Percentiles rank a stretch among this genome's conserved stretches.
These are phyloP conservation scores for Alligator sinensis DNA, from an alignment of 2,113 vertebrate genomes.

Conservation along the genomic window DNA sequence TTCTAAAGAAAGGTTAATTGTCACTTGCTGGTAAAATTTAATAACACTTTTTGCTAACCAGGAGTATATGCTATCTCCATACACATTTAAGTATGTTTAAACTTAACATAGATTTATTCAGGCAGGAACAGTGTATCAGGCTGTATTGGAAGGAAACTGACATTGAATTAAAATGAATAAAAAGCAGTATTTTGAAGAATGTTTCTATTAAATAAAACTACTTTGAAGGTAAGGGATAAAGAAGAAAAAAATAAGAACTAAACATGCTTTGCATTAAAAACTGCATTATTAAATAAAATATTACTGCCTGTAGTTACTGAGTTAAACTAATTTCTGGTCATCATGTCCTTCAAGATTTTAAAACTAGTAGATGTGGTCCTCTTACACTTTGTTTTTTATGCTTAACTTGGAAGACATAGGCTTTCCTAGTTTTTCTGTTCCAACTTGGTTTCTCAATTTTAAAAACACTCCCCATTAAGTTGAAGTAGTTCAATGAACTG, in stretches of 20 bases:
- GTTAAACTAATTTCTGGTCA: neutral
- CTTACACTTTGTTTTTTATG: neutral
- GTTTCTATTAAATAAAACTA: neutral
- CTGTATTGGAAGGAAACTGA: too few relatives aligned
- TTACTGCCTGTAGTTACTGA: neutral
- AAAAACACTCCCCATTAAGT: neutral
- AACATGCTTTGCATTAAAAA: neutral
- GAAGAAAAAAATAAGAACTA: too few relatives aligned
- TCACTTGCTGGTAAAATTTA: too few relatives aligned
- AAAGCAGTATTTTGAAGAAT: neutral
- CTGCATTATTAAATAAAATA: neutral
- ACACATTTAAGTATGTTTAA: too few relatives aligned
- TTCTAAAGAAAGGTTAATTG: too few relatives aligned
- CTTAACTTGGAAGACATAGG: neutral
- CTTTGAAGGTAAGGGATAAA: too few relatives aligned
- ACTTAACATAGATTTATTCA: too few relatives aligned
- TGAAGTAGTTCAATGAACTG: neutral
- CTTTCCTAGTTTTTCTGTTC: too few relatives aligned
- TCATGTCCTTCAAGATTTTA: neutral
- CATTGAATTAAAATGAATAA: neutral
- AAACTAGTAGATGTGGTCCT: neutral
- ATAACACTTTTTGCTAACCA: too few relatives aligned
- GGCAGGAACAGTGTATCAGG: too few relatives aligned
- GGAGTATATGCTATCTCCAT: too few relatives aligned
- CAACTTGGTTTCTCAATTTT: neutral